These are phyloP conservation scores for Noctua janthina DNA, from an alignment of 2,888 invertebrate genomes.

Conservation along the genomic window DNA sequence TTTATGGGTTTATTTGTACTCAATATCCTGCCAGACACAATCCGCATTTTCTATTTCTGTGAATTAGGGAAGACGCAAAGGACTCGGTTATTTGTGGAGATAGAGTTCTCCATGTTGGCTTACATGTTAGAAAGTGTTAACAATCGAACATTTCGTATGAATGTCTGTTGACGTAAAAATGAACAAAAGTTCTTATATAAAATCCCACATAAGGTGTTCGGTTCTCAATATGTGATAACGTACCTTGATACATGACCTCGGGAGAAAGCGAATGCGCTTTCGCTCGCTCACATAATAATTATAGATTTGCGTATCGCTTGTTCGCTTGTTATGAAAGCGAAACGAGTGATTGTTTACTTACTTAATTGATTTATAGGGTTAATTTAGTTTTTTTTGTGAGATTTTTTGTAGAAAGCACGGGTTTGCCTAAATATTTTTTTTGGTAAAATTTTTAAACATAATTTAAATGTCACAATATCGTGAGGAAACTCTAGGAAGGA, in stretches of 20 bases:
- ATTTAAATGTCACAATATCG: too few species aligned
- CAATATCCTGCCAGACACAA: background rate
- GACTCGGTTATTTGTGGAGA: background rate
- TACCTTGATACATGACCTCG: slow-evolving; percentile 54
- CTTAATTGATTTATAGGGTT: slow-evolving; percentile 38
- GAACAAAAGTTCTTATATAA: slow-evolving; percentile 16
- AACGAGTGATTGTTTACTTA: slow-evolving; percentile 17
- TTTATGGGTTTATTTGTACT: background rate
- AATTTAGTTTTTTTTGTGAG: background rate
- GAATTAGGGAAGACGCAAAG: background rate
- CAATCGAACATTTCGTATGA: background rate
- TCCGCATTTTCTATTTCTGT: background rate
- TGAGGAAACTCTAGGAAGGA: background rate
- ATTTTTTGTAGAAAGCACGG: slow-evolving; percentile 9
- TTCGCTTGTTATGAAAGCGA: slow-evolving; percentile 59
- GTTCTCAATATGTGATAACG: slow-evolving; percentile 42
- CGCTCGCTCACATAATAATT: slow-evolving; percentile 63
- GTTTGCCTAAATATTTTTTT: background rate
- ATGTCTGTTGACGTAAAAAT: slow-evolving; percentile 5
- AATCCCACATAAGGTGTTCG: background rate
- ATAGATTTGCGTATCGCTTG: slow-evolving; percentile 49
- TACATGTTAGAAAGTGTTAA: background rate
- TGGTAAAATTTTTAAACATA: too few species aligned
- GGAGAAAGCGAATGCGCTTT: slow-evolving; percentile 71
- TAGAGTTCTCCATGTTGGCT: background rate